Percentiles rank a stretch among this genome's conserved stretches.
Conservation (phyloP, 2,888 invertebrate species). For the Heteromyza rotundicornis region DNA sequence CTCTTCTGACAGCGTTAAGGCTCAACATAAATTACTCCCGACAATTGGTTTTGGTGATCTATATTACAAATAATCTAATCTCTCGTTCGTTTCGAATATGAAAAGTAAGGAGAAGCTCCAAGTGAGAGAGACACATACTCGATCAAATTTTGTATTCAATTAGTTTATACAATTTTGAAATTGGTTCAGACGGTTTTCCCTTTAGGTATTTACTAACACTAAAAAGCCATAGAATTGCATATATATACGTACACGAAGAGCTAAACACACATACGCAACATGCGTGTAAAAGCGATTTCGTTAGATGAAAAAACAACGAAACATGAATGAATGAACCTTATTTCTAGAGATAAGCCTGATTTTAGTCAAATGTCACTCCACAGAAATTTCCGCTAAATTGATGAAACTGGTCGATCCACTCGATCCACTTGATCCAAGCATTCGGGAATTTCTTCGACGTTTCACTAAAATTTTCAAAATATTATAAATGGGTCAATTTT, state of each 20-base stretch:
- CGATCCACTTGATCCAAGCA: neutral
- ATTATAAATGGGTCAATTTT: slow-evolving; percentile 47
- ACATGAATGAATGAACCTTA: slow-evolving; percentile 2
- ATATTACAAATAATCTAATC: too few species aligned
- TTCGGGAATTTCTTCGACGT: slow-evolving; percentile 5
- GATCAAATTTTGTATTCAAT: too few species aligned
- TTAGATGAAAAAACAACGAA: neutral
- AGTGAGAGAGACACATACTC: too few species aligned
- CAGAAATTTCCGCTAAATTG: neutral
- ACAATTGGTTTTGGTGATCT: too few species aligned
- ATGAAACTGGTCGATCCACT: neutral
- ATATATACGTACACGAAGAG: slow-evolving; percentile 1
- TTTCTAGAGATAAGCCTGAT: slow-evolving; percentile 11
- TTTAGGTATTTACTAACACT: neutral
- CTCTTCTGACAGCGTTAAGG: too few species aligned
- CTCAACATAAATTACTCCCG: too few species aligned
- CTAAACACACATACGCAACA: slow-evolving; percentile 1
- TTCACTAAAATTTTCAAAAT: slow-evolving; percentile 12
- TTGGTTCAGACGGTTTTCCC: too few species aligned
- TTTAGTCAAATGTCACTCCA: slow-evolving; percentile 11
- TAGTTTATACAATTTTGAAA: too few species aligned
- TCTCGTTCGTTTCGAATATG: too few species aligned
- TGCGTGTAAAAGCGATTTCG: slow-evolving; percentile 7
- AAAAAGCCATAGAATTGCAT: neutral
- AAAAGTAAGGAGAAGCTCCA: too few species aligned